A percentile compares a stretch with the other conserved stretches of the same genome.
Conservation (phyloP, 37 sponge, comb jelly and placozoan species). For the Axinella damicornis region DNA sequence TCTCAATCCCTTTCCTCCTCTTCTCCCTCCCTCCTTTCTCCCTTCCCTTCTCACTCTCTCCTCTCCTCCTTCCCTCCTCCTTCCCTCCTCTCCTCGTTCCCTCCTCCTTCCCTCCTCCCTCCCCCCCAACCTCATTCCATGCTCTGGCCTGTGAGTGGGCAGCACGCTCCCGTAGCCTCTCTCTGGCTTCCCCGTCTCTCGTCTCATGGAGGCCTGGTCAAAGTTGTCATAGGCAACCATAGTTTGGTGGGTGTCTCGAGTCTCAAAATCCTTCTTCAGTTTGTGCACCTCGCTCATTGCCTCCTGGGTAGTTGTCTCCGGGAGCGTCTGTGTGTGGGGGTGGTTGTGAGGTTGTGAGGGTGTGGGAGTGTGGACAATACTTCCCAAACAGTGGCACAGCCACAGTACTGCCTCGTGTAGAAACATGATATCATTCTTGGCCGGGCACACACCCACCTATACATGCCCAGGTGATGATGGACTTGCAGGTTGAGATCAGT, state of each 20-base stretch:
- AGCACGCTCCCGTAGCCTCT: conserved; percentile 70
- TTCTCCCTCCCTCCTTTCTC: too few relatives aligned
- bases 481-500: too few relatives aligned
- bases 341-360: background rate
- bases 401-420: too few relatives aligned
- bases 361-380: too few relatives aligned
- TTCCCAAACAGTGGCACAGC: too few relatives aligned
- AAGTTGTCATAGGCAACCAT: conserved; percentile 60
- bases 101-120: background rate
- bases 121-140: conserved; percentile 44
- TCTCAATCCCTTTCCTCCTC: too few relatives aligned
- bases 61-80: too few relatives aligned
- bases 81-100: too few relatives aligned
- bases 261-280: conserved; percentile 73
- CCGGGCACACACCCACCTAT: too few relatives aligned
- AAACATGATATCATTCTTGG: too few relatives aligned
- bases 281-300: conserved; percentile 66
- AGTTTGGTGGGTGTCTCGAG: conserved; percentile 51
- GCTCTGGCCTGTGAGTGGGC: conserved; percentile 66
- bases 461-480: too few relatives aligned
- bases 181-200: conserved; percentile 48
- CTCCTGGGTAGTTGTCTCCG: conserved; percentile 51
- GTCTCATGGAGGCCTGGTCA: background rate
- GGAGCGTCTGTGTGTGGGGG: background rate
- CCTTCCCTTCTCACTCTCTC: too few relatives aligned